Conservation (phyloP, 2,797 vertebrate species). For the Odontamblyopus rebecca region DNA sequence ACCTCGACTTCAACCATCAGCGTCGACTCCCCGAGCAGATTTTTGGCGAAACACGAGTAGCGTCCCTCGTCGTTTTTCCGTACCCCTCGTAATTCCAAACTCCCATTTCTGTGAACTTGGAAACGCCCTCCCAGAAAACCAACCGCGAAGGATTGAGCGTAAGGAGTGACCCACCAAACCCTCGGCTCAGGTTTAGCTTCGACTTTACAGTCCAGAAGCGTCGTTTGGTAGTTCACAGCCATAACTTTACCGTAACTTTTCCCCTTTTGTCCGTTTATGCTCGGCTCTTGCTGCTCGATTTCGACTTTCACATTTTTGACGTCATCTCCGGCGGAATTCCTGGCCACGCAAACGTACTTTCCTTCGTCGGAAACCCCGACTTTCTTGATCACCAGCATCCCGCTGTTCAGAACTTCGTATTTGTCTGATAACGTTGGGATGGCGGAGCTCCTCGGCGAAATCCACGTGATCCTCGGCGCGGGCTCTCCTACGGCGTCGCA, state of each 20-base stretch:
- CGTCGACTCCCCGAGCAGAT: conserved; percentile 74
- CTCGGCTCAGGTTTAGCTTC: conserved; percentile 78
- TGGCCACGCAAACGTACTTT: conserved; percentile 77
- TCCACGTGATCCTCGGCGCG: conserved; percentile 73
- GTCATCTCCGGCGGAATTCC: conserved; percentile 75
- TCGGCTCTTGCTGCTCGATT: conserved; percentile 68
- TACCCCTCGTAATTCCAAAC: conserved; percentile 77
- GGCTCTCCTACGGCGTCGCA: conserved; percentile 77
- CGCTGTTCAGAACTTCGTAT: conserved; percentile 68
- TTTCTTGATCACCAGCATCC: conserved; percentile 73
- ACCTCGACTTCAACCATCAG: conserved; percentile 76
- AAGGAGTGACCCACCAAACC: conserved; percentile 76
- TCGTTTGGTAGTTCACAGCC: conserved; percentile 77
- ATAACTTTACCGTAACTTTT: conserved; percentile 54
- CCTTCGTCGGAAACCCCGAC: conserved; percentile 73
- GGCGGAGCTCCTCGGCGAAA: conserved; percentile 74
- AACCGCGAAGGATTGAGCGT: conserved; percentile 67
- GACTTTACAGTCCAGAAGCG: conserved; percentile 73
- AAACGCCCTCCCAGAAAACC: conserved; percentile 79
- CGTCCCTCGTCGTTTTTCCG: conserved; percentile 79
- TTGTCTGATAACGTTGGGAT: conserved; percentile 63
- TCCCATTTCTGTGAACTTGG: conserved; percentile 79
- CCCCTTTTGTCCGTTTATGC: conserved; percentile 70
- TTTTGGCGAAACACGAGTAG: conserved; percentile 76
- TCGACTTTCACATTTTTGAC: conserved; percentile 74